A percentile compares a stretch with the other conserved stretches of the same genome.
These are phyloP conservation scores for Potamilus streckersoni DNA, from an alignment of 1,140 invertebrate genomes.

Conservation along the genomic window DNA sequence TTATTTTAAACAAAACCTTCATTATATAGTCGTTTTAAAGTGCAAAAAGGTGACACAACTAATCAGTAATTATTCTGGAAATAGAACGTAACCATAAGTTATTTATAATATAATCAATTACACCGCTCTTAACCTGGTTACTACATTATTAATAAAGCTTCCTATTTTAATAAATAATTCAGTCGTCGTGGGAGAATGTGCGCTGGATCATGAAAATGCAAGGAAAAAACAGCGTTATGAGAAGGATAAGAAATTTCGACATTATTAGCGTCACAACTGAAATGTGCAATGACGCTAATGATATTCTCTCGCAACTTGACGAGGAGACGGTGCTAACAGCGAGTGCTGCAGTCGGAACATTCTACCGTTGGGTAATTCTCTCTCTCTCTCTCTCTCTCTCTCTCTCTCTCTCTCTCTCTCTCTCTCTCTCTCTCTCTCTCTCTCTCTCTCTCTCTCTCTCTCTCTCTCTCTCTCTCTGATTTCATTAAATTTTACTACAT, in stretches of 20 bases:
- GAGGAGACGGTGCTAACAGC: constrained; percentile 1
- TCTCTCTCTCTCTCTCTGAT: fast-evolving
- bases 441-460: too few relatives aligned
- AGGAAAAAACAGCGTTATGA: constrained; percentile 8
- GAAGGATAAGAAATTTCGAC: constrained; percentile 10
- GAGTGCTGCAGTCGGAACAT: constrained; percentile 11
- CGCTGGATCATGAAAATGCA: neutral
- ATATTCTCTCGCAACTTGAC: neutral
- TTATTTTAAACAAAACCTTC: too few relatives aligned
- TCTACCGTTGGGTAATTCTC: constrained; percentile 10
- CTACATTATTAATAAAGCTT: neutral
- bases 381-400: too few relatives aligned
- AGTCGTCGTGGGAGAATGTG: constrained; percentile 1
- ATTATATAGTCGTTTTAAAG: too few relatives aligned
- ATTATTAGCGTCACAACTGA: neutral
- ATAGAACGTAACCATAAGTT: too few relatives aligned
- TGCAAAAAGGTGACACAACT: too few relatives aligned
- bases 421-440: too few relatives aligned
- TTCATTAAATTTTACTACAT: too few relatives aligned
- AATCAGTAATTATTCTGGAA: too few relatives aligned
- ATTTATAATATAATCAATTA: neutral
- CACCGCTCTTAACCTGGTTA: neutral
- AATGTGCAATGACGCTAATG: neutral
- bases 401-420: too few relatives aligned
- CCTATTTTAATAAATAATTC: neutral